Percentiles rank a stretch among this genome's conserved stretches.
These are phyloP conservation scores for Eucriotettix oculatus DNA, from an alignment of 2,888 invertebrate species.

Conservation along the genomic window DNA sequence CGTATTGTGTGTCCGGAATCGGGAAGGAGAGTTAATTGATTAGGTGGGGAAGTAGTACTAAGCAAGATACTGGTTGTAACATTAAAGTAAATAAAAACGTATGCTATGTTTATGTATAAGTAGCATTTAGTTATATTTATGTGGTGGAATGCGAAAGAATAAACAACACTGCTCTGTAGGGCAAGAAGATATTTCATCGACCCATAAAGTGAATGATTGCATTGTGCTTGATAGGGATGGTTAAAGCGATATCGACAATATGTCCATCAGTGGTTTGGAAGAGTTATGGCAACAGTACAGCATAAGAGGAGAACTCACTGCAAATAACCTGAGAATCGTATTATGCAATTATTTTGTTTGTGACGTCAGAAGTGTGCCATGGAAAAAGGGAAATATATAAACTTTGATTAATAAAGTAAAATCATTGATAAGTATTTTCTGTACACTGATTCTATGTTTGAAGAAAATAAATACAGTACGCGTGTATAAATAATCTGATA, in stretches of 20 bases:
- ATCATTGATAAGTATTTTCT: not conserved
- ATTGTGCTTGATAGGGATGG: constrained; percentile 10
- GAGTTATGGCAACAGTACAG: constrained; percentile 8
- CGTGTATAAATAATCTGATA: not conserved
- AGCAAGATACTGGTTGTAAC: too few relatives aligned
- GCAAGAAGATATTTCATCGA: constrained; percentile 21
- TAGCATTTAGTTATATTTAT: too few relatives aligned
- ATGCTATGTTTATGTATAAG: too few relatives aligned
- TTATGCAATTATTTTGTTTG: constrained; percentile 9
- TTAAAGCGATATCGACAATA: constrained; percentile 12
- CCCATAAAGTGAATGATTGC: constrained; percentile 16
- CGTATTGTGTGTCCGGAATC: too few relatives aligned
- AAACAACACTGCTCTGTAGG: too few relatives aligned
- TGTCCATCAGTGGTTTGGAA: constrained; percentile 12
- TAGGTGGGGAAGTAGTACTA: too few relatives aligned
- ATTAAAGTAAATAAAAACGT: too few relatives aligned
- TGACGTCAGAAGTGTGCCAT: constrained; percentile 7
- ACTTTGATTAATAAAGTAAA: not conserved
- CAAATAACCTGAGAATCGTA: constrained; percentile 13
- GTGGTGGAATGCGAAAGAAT: too few relatives aligned
- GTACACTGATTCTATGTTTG: not conserved
- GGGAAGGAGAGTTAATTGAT: too few relatives aligned
- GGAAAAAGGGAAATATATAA: constrained; percentile 13
- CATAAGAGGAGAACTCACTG: constrained; percentile 9
- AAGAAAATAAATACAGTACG: not conserved